Evolutionary conservation across 2,113 vertebrate species (phyloP).

Genomic region (Collichthys lucidus): DNA sequence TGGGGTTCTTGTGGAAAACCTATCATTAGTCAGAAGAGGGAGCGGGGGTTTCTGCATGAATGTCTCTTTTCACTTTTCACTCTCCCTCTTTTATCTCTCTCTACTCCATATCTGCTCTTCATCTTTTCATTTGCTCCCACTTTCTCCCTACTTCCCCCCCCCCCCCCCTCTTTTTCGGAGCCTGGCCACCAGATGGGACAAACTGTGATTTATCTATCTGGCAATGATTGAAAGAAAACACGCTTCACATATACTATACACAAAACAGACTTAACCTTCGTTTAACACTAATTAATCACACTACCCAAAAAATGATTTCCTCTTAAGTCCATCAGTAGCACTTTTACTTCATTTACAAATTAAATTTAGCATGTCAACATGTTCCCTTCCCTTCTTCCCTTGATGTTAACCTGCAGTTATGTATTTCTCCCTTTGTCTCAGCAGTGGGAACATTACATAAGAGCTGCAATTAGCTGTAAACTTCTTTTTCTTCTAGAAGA

Average conservation of each 20-base stretch:
- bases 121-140: constrained; percentile 33
- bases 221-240: constrained; percentile 54
- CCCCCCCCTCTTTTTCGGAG: neutral
- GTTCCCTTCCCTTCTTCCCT: neutral
- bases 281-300: constrained; percentile 49
- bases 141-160: too few relatives aligned
- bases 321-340: neutral
- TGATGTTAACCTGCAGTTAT: constrained; percentile 29
- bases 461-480: constrained; percentile 30
- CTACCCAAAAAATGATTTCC: neutral
- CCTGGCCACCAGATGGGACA: constrained; percentile 57
- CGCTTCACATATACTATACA: constrained; percentile 20
- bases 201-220: constrained; percentile 62
- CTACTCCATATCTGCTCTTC: neutral
- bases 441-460: constrained; percentile 4
- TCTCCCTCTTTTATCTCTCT: constrained; percentile 19
- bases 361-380: neutral
- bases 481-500: neutral
- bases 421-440: constrained; percentile 3
- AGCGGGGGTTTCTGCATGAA: neutral
- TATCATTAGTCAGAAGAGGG: constrained; percentile 22
- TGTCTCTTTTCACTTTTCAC: constrained; percentile 17
- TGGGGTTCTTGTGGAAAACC: neutral
- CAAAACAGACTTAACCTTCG: constrained; percentile 25
- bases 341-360: constrained; percentile 6